phyloP scores from a whole-genome alignment of 2,797 vertebrate genomes.

The Phyllotis vaccarum region DNA sequence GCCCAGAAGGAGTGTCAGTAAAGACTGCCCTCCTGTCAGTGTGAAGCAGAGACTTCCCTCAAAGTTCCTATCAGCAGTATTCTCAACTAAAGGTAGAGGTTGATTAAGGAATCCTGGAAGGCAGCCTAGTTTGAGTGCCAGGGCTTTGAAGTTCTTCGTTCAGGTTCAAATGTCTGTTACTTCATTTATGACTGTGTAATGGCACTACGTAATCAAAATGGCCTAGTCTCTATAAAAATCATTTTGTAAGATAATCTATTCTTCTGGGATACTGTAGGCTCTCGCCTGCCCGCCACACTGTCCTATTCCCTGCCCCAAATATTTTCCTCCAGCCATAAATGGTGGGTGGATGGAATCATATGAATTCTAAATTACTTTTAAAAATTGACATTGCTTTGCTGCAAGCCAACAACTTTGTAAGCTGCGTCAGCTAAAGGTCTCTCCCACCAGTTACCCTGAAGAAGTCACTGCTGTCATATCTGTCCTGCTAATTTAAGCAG shows the following conservation, averaged over 20 bases:
- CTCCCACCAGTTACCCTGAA: constrained; percentile 79
- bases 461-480: constrained; percentile 88
- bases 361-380: constrained; percentile 79
- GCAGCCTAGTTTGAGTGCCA: constrained; percentile 9
- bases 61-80: neutral
- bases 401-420: constrained; percentile 81
- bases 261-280: neutral
- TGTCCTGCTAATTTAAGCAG: constrained; percentile 92
- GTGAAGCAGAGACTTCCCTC: neutral
- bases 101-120: neutral
- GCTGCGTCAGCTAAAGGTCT: constrained; percentile 76
- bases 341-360: neutral
- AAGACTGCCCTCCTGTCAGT: neutral
- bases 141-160: neutral
- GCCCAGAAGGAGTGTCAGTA: neutral
- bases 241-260: constrained; percentile 34
- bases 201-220: constrained; percentile 10
- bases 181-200: neutral
- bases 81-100: neutral
- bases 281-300: neutral
- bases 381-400: constrained; percentile 74
- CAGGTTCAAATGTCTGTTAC: neutral
- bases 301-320: neutral
- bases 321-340: constrained; percentile 62
- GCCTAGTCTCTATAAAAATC: constrained; percentile 52